Base-by-base conservation (phyloP, 2,888 invertebrate genomes). In the Cataglyphis altisquamis region DNA sequence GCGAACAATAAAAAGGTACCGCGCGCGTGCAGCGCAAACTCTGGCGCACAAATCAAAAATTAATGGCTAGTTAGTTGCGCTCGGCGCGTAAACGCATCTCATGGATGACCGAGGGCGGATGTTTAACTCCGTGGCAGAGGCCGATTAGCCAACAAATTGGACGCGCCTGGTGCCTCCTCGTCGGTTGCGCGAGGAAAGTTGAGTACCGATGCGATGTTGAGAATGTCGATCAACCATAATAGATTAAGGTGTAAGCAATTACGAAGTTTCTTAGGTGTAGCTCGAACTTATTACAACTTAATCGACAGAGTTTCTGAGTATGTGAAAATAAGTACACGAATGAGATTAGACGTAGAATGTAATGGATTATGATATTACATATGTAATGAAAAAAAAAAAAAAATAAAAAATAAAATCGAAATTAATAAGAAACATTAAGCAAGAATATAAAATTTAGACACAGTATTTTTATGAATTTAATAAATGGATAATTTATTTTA, bases 41-140 rank as follows among this genome's bases (percentile, higher is more conserved):
- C 70, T 78, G 55, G 86, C 81, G 87, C 88, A 89, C 90, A 90
- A 92, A 92, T 92, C 89, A 91, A 91, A 92, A 91, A 91, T 87
- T 91, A 91, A 92, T 91, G 87, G 89, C 88, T 90, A 89, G 92
- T 90, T 92, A 89, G 90, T 87, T 81, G 82, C 86, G 68, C 64
- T 64, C 68, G 25, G 80, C 77, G 84, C 89, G 87, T 90, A 88
- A 90, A 89, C 85, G 86, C 82, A 85, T 84, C 85, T 82, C 82
- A 72, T 52, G 72, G 62, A 88, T 89, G 86, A 77, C 67, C 68
- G 55, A 70, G 83, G 84, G 84, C 81, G 86, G 85, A 82, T 86
- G 83, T 89, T 90, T 90, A 86, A 90, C 91, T 89, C 83, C 63
- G 39, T 86, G 85, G 83, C 60, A 77, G 62, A 60, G 55, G 55